Conservation (phyloP, 2,888 invertebrate species). For the Allygus modestus region DNA sequence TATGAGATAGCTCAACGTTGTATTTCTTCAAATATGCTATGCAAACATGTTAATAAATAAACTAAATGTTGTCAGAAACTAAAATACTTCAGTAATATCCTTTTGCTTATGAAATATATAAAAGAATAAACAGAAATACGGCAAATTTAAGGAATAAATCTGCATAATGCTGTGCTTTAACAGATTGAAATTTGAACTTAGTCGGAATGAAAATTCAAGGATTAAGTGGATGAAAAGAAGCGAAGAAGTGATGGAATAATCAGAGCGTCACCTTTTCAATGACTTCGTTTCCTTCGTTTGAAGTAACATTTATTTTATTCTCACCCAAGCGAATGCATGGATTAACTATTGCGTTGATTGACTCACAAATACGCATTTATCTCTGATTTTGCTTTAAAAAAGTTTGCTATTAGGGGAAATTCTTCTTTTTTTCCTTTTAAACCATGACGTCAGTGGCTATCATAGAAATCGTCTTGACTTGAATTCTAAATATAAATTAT, state of each 20-base stretch:
- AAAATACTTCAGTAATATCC: no score
- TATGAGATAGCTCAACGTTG: no score
- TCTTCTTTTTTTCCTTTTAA: no score
- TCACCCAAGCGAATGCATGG: background rate
- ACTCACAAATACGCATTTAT: background rate
- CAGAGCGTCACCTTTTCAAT: constrained; percentile 43
- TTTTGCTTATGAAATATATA: background rate
- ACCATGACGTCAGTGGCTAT: no score
- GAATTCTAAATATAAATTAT: no score
- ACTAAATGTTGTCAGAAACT: no score
- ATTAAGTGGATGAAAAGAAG: constrained; percentile 41
- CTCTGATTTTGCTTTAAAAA: no score
- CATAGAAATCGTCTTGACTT: no score
- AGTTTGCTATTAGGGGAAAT: no score
- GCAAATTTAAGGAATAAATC: constrained; percentile 23
- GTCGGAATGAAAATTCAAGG: constrained; percentile 37
- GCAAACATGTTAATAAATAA: no score
- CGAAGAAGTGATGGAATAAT: constrained; percentile 43
- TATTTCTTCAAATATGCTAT: no score
- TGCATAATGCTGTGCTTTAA: constrained; percentile 12
- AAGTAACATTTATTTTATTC: constrained; percentile 29
- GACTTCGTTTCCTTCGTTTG: constrained; percentile 43
- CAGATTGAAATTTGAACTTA: constrained; percentile 40
- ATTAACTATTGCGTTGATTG: background rate
- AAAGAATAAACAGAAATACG: background rate